A percentile compares a stretch with the other conserved stretches of the same genome.
Evolutionary conservation across 2,797 vertebrate genomes (phyloP).

Genomic region (Poecilia gillii): DNA sequence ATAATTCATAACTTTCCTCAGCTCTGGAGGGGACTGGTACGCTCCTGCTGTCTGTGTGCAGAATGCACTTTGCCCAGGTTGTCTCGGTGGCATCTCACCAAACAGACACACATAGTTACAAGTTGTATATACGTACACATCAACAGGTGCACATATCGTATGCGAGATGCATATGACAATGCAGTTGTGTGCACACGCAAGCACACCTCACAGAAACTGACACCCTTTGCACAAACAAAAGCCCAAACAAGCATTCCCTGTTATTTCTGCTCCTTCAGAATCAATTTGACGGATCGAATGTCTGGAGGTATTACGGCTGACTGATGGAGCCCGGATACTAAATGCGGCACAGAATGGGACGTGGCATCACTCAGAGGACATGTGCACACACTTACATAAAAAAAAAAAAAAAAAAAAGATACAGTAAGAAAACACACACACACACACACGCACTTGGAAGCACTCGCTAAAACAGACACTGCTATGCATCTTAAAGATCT

Average conservation of each 20-base stretch:
- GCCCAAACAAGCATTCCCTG: conserved; percentile 49
- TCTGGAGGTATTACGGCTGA: conserved; percentile 72
- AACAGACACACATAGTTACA: conserved; percentile 23
- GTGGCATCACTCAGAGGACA: conserved; percentile 53
- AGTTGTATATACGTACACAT: conserved; percentile 49
- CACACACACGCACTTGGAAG: conserved; percentile 15
- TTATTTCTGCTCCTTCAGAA: conserved; percentile 69
- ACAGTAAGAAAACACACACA: conserved; percentile 30
- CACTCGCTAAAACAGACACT: conserved; percentile 37
- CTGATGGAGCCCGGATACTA: conserved; percentile 68
- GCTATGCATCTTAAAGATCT: conserved; percentile 65
- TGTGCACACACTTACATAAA: conserved; percentile 28
- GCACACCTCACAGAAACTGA: conserved; percentile 39
- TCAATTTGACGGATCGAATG: conserved; percentile 81
- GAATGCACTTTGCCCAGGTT: conserved; percentile 48
- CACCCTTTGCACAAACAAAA: conserved; percentile 53
- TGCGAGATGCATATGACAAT: conserved; percentile 26
- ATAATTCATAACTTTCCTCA: conserved; percentile 70
- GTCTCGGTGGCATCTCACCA: conserved; percentile 51
- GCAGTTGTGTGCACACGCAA: conserved; percentile 45
- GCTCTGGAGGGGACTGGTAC: conserved; percentile 58
- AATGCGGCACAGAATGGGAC: conserved; percentile 60
- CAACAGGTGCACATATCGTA: conserved; percentile 35
- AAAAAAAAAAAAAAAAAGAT: conserved; percentile 24
- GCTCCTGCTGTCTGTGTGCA: conserved; percentile 40